These are phyloP conservation scores for Drosophila tsacasi DNA, from an alignment of 1,140 invertebrate genomes.

Conservation along the genomic window DNA sequence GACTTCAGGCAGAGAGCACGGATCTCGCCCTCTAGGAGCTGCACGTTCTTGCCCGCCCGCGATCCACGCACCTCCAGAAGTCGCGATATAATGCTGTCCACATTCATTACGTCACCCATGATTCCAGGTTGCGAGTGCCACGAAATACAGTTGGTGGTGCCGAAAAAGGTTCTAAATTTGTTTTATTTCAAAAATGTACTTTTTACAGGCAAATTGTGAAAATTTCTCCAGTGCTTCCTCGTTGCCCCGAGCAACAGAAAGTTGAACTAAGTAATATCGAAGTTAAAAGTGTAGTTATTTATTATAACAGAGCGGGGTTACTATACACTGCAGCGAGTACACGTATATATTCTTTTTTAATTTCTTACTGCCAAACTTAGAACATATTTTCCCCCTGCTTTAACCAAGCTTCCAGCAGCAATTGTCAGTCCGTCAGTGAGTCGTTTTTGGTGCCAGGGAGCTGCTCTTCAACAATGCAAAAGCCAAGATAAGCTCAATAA, in stretches of 20 bases:
- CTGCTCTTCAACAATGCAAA: slow-evolving; percentile 36
- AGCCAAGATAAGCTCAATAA: slow-evolving; percentile 80
- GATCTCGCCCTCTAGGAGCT: slow-evolving; percentile 9
- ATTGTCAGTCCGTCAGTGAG: slow-evolving; percentile 49
- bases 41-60: slow-evolving; percentile 12
- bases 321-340: too few species aligned
- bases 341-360: background rate
- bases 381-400: slow-evolving; percentile 13
- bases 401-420: slow-evolving; percentile 39
- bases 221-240: slow-evolving; percentile 5
- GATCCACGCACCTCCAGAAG: slow-evolving; percentile 9
- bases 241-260: slow-evolving; percentile 1
- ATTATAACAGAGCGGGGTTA: background rate
- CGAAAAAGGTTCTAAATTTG: slow-evolving; percentile 9
- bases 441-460: slow-evolving; percentile 3
- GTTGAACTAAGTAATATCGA: background rate
- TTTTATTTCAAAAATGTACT: slow-evolving; percentile 9
- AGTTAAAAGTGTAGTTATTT: background rate
- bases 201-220: background rate
- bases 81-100: slow-evolving; percentile 17
- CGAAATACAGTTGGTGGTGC: background rate
- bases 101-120: slow-evolving; percentile 15
- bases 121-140: slow-evolving; percentile 1
- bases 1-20: slow-evolving; percentile 10
- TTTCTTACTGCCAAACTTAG: background rate